These are phyloP conservation scores for Delichon dasypus DNA, from an alignment of 2,797 vertebrate species.

Conservation along the genomic window DNA sequence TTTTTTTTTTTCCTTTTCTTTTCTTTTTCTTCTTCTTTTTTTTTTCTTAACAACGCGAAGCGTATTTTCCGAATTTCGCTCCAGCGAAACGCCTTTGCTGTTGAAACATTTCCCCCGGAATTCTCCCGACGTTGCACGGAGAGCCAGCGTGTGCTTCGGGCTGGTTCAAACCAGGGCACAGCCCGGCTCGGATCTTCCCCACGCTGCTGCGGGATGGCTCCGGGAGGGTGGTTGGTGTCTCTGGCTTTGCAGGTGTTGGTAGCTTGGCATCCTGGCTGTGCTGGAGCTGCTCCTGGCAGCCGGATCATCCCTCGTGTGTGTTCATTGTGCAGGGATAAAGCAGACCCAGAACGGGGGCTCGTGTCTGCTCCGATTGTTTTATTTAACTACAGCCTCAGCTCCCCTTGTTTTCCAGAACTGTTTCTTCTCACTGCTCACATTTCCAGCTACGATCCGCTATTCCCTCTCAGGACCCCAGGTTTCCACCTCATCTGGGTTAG, in stretches of 20 bases:
- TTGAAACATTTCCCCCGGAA: not conserved
- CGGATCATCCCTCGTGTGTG: not conserved
- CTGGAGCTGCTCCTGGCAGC: not conserved
- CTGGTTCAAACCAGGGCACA: slow-evolving; percentile 13
- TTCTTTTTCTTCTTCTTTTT: not conserved
- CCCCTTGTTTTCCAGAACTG: not conserved
- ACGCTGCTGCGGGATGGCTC: not conserved
- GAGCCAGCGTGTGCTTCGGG: not conserved
- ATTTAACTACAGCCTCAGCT: not conserved
- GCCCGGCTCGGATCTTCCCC: not conserved
- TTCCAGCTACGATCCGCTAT: not conserved
- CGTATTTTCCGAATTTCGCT: not conserved
- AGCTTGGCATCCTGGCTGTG: not conserved
- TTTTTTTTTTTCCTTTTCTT: not conserved
- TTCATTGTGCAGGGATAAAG: not conserved
- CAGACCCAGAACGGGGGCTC: not conserved
- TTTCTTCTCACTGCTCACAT: not conserved
- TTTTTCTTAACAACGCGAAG: not conserved
- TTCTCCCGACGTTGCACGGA: not conserved
- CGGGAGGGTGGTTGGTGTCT: not conserved
- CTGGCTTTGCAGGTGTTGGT: slow-evolving; percentile 5
- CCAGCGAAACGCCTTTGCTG: not conserved
- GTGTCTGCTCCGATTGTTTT: not conserved
- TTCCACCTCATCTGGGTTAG: not conserved
- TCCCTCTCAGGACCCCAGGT: not conserved